Percentiles rank a stretch among this genome's conserved stretches.
These are phyloP conservation scores for Chascanopsetta lugubris DNA, from an alignment of 2,113 vertebrate genomes.

Conservation along the genomic window DNA sequence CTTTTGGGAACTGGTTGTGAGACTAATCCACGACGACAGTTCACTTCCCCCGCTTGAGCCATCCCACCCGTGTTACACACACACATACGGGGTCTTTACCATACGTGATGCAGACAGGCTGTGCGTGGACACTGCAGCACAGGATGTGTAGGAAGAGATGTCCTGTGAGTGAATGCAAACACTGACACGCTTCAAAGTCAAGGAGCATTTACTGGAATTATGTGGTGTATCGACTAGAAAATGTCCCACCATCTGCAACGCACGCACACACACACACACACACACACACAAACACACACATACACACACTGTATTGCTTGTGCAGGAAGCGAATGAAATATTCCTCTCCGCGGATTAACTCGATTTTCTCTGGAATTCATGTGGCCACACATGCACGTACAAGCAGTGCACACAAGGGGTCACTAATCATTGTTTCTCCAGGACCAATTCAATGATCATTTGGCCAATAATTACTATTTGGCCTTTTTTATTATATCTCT, in stretches of 20 bases:
- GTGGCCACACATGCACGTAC: too few species aligned
- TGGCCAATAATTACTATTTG: too few species aligned
- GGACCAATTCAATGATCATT: too few species aligned
- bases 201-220: background rate
- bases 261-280: background rate
- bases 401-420: too few species aligned
- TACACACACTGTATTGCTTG: too few species aligned
- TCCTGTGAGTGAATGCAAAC: background rate
- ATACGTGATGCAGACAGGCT: background rate
- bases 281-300: too few species aligned
- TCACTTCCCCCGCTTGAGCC: conserved; percentile 12
- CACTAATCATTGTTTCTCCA: too few species aligned
- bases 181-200: background rate
- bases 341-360: too few species aligned
- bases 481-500: too few species aligned
- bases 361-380: too few species aligned
- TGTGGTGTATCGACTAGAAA: background rate
- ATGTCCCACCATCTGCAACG: background rate
- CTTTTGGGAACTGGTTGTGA: background rate
- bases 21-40: background rate
- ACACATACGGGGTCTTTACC: background rate
- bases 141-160: background rate
- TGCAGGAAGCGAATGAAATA: too few species aligned
- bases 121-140: background rate
- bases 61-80: background rate